Base-by-base conservation (phyloP, 2,113 vertebrate species). In the Leptobrachium ailaonicum region DNA sequence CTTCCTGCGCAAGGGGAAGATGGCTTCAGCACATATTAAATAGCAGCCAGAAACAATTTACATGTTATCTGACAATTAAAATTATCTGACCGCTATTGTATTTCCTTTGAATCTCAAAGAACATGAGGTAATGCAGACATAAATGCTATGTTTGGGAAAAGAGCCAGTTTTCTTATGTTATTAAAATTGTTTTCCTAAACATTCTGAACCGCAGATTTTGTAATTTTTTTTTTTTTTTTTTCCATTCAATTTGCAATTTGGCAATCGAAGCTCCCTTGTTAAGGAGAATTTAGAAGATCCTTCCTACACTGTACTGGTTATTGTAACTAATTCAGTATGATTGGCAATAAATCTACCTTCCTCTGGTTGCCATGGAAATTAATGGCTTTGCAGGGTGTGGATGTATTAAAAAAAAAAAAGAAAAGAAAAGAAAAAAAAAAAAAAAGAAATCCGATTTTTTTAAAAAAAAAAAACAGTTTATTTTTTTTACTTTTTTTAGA, bases 121-220 rank as follows among this genome's bases (percentile, higher is more conserved):
- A 32, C 50, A 67, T 80, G 78, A 80, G 62, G 58, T 80, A 73
- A 73, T 80, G 50, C 6, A 41, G 63, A 67, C 42, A 67, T 73
- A 60, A 32, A 45, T 68, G 53, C 71, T 68, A 74, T 68, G 41
- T 47, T 68, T 64, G 66, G 78, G 78, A 20, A 68, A 68, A 41
- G 60, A 67, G 50, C 41, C 71, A 73, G 44, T 80, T 63, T 78
- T 44, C 50, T 73, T 73, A 56, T 74, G 63, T 60, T 80, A 73
- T 68, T 74, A 73, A 73, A 80, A 67, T 67, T 56, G 45, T 80
- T 80, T 73, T 60, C 78, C 62, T 58, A 80, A 80, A 80, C 63
- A 73, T 74, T 40, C 5, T 60, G 50, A 40, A 78, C 4, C 32
- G 56, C 54, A 47, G 41, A 70, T 43, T 32, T 78, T 70, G 44